Evolutionary conservation across 2,888 invertebrate genomes (phyloP).

Genomic region (Caenorhabditis becei): DNA sequence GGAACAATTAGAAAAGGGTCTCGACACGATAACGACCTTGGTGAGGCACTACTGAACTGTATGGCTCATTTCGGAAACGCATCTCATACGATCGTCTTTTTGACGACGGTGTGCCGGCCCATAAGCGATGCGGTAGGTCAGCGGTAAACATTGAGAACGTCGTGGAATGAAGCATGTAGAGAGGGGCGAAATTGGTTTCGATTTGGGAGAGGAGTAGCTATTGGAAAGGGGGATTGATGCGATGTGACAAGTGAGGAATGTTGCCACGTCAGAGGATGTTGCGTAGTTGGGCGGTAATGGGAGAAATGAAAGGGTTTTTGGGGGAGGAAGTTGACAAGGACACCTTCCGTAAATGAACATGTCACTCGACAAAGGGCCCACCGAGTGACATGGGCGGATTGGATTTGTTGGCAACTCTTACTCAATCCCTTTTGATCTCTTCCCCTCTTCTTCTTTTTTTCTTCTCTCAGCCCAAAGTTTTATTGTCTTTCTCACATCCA

Average conservation of each 20-base stretch:
- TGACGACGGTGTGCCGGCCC: constrained; percentile 29
- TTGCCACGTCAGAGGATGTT: constrained; percentile 37
- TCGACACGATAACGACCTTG: constrained; percentile 56
- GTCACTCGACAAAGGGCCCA: constrained; percentile 30
- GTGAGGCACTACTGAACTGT: neutral
- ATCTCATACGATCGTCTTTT: constrained; percentile 35
- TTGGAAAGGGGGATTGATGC: constrained; percentile 45
- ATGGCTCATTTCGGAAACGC: constrained; percentile 51
- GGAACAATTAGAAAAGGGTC: constrained; percentile 53
- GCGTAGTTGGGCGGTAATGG: constrained; percentile 31
- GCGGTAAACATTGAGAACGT: constrained; percentile 39
- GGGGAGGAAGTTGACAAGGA: constrained; percentile 48
- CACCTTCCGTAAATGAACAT: constrained; percentile 55
- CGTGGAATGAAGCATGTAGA: constrained; percentile 43
- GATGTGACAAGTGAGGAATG: constrained; percentile 46
- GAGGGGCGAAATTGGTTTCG: constrained; percentile 41
- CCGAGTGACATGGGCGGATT: constrained; percentile 25
- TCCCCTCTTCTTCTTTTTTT: neutral
- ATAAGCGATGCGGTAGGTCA: constrained; percentile 53
- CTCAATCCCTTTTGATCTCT: constrained; percentile 13
- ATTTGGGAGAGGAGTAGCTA: constrained; percentile 33
- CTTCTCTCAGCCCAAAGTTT: constrained; percentile 23
- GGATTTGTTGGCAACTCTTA: constrained; percentile 53
- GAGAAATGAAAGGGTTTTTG: constrained; percentile 40
- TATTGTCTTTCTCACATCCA: constrained; percentile 49